Base-by-base conservation (phyloP, 2,113 vertebrate species). In the Smithornis capensis region DNA sequence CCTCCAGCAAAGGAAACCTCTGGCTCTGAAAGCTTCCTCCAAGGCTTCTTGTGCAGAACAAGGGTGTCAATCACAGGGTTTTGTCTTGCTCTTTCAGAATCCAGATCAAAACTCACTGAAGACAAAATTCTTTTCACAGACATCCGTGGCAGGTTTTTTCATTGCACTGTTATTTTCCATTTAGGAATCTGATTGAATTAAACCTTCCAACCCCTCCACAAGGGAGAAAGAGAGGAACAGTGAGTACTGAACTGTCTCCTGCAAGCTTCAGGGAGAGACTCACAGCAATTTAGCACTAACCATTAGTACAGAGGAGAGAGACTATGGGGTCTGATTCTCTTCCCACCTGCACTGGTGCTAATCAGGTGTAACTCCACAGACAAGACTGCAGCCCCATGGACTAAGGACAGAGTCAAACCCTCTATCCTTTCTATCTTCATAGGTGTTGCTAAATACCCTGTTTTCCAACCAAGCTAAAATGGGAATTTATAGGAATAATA, bases 141-240 rank as follows among this genome's bases (percentile, higher is more conserved):
- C 71, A 56, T 86, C 76, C 12, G 12, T 31, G 78, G 2, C 0
- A 0, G 0, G 19, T 45, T 76, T 57, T 62, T 76, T 52, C 57
- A 69, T 33, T 2, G 17, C 55, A 0, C 87, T 91, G 87, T 91
- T 80, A 87, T 91, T 90, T 95, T 44, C 92, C 92, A 74, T 95
- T 95, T 92, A 96, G 76, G 67, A 94, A 67, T 74, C 57, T 52
- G 89, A 96, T 93, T 77, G 78, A 97, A 94, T 96, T 93, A 96
- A 94, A 95, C 78, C 82, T 95, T 90, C 84, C 82, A 93, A 22
- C 7, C 79, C 42, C 60, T 91, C 68, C 87, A 67, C 87, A 37
- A 45, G 94, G 95, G 93, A 96, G 73, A 90, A 77, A n/a, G 38
- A 70, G 90, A 95, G 68, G 94, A 95, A 93, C 80, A 92, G 71